Evolutionary conservation across 2,797 vertebrate species (phyloP).

Genomic region (Mormyrus hasselquistii): DNA sequence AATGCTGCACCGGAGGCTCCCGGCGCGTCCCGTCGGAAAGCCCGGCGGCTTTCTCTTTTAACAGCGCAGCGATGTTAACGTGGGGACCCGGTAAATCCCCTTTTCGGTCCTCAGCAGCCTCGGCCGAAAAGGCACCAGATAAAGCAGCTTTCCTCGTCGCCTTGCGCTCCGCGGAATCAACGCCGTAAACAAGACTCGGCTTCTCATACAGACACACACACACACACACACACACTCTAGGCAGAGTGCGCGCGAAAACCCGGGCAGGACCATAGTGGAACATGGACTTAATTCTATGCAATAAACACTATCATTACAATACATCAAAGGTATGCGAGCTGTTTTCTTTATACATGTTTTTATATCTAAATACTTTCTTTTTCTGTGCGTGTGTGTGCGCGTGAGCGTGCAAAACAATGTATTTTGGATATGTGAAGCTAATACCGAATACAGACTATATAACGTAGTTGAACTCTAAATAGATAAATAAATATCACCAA

Average conservation of each 20-base stretch:
- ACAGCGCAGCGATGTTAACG: neutral
- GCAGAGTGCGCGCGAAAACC: neutral
- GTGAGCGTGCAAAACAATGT: neutral
- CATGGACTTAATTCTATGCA: neutral
- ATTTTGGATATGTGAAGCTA: neutral
- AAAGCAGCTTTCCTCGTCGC: constrained; percentile 44
- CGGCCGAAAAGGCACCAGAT: constrained; percentile 26
- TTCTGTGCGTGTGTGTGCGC: neutral
- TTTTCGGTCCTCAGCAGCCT: constrained; percentile 21
- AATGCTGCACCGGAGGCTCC: constrained; percentile 41
- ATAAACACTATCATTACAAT: neutral
- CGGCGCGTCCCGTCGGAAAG: neutral
- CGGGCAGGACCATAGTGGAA: neutral
- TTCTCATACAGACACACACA: constrained; percentile 43
- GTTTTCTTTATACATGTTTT: neutral
- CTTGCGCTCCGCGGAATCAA: constrained; percentile 65
- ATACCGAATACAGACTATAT: neutral
- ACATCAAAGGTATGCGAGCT: neutral
- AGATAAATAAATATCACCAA: neutral
- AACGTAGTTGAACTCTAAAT: neutral
- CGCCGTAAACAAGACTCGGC: constrained; percentile 88
- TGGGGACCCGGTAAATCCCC: neutral
- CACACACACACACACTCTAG: constrained; percentile 21
- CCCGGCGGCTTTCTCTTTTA: neutral
- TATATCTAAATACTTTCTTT: neutral